Evolutionary conservation across 2,888 invertebrate species (phyloP).

Genomic region (Parelbella ahira): DNA sequence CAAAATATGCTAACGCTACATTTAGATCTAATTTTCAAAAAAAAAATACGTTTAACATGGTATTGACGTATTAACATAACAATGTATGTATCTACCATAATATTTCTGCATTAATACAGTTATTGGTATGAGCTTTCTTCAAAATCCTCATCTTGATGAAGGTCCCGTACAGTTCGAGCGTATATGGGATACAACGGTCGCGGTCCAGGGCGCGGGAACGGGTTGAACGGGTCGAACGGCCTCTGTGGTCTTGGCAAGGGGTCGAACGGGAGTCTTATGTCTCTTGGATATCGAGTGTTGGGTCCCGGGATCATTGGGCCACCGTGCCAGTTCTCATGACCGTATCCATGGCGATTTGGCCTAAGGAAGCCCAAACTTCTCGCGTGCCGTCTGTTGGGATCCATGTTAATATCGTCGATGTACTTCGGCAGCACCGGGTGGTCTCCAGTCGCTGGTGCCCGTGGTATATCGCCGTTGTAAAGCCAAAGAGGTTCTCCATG

Average conservation of each 20-base stretch:
- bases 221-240: constrained; percentile 33
- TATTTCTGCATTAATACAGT: no score
- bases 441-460: constrained; percentile 37
- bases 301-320: no score
- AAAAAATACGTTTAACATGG: no score
- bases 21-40: no score
- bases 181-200: constrained; percentile 36
- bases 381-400: constrained; percentile 37
- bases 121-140: no score
- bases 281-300: constrained; percentile 45
- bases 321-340: no score
- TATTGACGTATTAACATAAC: no score
- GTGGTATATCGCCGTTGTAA: constrained; percentile 32
- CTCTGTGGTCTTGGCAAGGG: constrained; percentile 12
- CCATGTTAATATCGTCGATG: constrained; percentile 40
- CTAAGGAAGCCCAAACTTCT: constrained; percentile 37
- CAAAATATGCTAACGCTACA: no score
- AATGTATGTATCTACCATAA: no score
- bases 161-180: constrained; percentile 4
- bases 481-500: constrained; percentile 36
- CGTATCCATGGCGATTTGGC: no score
- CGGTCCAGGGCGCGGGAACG: constrained; percentile 39
- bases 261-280: constrained; percentile 10
- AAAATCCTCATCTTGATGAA: background rate
- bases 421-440: constrained; percentile 36